Conservation (phyloP, 2,113 vertebrate genomes). For the Amia ocellicauda region DNA sequence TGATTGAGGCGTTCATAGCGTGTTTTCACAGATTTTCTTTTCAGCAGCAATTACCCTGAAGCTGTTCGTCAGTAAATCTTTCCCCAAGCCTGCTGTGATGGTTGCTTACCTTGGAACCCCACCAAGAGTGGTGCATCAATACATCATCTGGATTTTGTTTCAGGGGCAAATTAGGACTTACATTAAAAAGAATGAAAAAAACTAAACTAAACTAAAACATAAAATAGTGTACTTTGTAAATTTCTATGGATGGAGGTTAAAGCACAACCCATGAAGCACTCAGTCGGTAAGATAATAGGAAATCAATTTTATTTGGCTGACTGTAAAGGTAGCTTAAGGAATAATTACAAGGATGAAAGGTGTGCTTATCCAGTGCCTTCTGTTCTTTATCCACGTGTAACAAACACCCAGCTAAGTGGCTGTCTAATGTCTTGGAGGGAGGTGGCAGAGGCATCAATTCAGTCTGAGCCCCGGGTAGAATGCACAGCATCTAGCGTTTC, state of each 20-base stretch:
- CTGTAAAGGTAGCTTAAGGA: not conserved
- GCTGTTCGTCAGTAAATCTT: not conserved
- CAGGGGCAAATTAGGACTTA: not conserved
- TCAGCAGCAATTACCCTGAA: not conserved
- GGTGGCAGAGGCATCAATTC: no score
- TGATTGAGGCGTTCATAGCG: not conserved
- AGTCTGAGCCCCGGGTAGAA: no score
- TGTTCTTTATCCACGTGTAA: not conserved
- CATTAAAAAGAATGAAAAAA: not conserved
- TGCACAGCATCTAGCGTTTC: no score
- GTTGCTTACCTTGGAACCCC: not conserved
- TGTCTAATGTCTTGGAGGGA: no score
- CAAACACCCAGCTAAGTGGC: no score
- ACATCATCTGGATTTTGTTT: not conserved
- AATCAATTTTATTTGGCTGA: not conserved
- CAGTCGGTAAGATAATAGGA: constrained; percentile 1
- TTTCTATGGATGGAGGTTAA: not conserved
- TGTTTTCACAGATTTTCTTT: not conserved
- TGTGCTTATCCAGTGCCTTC: not conserved
- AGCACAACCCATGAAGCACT: not conserved
- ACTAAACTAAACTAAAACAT: not conserved
- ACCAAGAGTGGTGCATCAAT: not conserved
- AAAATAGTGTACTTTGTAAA: not conserved
- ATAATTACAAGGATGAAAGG: not conserved
- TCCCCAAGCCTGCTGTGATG: not conserved